Percentiles rank a stretch among this genome's conserved stretches.
These are phyloP conservation scores for Rhabdomys pumilio DNA, from an alignment of 2,797 vertebrate genomes.

Conservation along the genomic window DNA sequence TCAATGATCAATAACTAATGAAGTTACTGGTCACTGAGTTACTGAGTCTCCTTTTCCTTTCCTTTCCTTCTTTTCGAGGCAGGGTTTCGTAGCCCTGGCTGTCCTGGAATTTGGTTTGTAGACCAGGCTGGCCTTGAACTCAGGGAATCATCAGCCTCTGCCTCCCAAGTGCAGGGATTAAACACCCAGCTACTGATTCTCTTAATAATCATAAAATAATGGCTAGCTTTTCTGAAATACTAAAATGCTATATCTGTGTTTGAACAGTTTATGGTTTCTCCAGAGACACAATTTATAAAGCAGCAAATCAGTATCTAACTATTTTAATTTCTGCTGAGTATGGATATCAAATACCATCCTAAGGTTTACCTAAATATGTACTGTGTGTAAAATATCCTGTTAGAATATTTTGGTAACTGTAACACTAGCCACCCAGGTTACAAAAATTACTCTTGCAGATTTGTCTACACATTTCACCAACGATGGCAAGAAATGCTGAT, in stretches of 20 bases:
- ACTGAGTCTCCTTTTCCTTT: background rate
- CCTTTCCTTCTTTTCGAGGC: too few relatives aligned
- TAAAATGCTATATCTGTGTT: slow-evolving; percentile 45
- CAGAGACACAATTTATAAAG: slow-evolving; percentile 24
- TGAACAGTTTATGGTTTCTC: background rate
- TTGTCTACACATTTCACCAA: slow-evolving; percentile 66
- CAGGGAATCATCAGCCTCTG: background rate
- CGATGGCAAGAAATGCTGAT: slow-evolving; percentile 38
- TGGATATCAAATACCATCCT: slow-evolving; percentile 16
- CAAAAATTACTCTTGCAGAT: slow-evolving; percentile 38
- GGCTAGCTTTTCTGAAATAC: slow-evolving; percentile 63
- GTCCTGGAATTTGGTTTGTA: background rate
- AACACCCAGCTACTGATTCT: background rate
- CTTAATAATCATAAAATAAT: slow-evolving; percentile 56
- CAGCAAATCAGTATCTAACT: slow-evolving; percentile 32
- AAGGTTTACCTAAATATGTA: slow-evolving; percentile 54
- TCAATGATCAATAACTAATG: background rate
- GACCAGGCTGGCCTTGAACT: background rate
- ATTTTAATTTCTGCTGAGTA: slow-evolving; percentile 57
- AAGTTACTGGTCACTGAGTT: background rate
- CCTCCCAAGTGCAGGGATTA: background rate
- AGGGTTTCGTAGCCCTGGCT: background rate
- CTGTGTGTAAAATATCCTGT: background rate
- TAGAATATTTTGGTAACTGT: slow-evolving; percentile 56
- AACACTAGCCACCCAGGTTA: slow-evolving; percentile 37